Base-by-base conservation (phyloP, 1,140 invertebrate species). In the Reticulitermes speratus region DNA sequence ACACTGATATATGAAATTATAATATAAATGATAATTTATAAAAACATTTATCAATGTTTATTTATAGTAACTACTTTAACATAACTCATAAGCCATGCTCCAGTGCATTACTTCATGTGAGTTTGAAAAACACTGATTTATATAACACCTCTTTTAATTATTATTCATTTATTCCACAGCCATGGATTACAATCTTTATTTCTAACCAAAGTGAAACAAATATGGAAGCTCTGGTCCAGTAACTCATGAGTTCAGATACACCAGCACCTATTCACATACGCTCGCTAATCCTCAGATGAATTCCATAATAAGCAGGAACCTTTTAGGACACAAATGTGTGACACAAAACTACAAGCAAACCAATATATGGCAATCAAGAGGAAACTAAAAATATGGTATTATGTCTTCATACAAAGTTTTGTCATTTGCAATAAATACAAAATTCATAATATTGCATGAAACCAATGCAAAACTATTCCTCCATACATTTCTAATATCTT, bases 161-260 rank as follows among this genome's bases (percentile, higher is more conserved):
- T 75, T 75, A 75, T 25, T 75, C 25, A 75, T 83, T 83, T 83
- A 83, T 83, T 83, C 82, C 82, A 83, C 82, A 83, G 82, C 82
- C 82, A 83, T 83, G 82, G 45, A 83, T 83, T 83, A 83, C 82
- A 83, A 44, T 83, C 25, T 30, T 83, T 83, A 44, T 48, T 83
- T 21, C 82, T 83, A 83, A 44, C 6, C 25, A 9, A 75, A 83
- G 38, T 83, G 38, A 44, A 83, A 83, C 82, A 83, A 48, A 44
- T 25, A 44, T 83, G 82, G n/a, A 83, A 83, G 82, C 82, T 83
- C 45, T 83, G 82, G 82, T 83, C 82, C 82, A 83, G 21, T 25
- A 83, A 75, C 65, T 30, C 65, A 30, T 25, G 5, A 75, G 16
- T 30, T n/a, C n/a, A 75, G 11, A 75, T 25, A 75, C 25, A 75